Evolutionary conservation across 2,797 vertebrate species (phyloP).

Genomic region (Hippopotamyrus pictus): DNA sequence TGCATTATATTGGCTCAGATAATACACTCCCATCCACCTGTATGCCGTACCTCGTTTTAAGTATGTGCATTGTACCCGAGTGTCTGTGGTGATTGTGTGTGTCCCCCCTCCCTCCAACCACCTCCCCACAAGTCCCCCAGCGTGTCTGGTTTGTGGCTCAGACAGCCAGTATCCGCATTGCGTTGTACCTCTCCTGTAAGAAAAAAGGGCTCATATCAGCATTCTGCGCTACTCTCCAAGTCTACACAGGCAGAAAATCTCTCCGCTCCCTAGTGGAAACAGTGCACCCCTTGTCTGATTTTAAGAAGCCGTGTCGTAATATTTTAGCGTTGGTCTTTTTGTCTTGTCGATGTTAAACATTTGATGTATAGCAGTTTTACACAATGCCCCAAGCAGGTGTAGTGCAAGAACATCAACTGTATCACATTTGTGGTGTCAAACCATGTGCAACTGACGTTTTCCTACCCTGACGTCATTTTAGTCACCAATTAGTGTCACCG

Average conservation of each 20-base stretch:
- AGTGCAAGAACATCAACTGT: background rate
- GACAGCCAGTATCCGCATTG: slow-evolving; percentile 71
- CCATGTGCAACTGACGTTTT: background rate
- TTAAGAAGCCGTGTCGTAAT: background rate
- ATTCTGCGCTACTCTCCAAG: slow-evolving; percentile 57
- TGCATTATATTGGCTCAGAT: background rate
- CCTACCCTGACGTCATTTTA: background rate
- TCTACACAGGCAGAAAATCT: slow-evolving; percentile 31
- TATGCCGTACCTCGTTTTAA: too few relatives aligned
- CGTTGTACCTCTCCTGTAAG: slow-evolving; percentile 57
- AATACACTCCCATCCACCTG: background rate
- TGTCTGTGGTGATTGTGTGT: background rate
- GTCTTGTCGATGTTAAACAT: background rate
- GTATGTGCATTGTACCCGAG: background rate
- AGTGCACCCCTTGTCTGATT: background rate
- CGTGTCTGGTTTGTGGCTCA: slow-evolving; percentile 59
- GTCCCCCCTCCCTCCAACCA: background rate
- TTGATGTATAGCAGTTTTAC: background rate
- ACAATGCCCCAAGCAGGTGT: background rate
- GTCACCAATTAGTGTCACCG: background rate
- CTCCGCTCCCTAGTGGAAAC: background rate
- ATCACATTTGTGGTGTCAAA: background rate
- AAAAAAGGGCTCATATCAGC: slow-evolving; percentile 57
- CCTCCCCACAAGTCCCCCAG: slow-evolving; percentile 37
- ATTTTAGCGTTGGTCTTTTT: background rate